phyloP scores from a whole-genome alignment of 2,797 vertebrate genomes.

The Limnodromus scolopaceus region DNA sequence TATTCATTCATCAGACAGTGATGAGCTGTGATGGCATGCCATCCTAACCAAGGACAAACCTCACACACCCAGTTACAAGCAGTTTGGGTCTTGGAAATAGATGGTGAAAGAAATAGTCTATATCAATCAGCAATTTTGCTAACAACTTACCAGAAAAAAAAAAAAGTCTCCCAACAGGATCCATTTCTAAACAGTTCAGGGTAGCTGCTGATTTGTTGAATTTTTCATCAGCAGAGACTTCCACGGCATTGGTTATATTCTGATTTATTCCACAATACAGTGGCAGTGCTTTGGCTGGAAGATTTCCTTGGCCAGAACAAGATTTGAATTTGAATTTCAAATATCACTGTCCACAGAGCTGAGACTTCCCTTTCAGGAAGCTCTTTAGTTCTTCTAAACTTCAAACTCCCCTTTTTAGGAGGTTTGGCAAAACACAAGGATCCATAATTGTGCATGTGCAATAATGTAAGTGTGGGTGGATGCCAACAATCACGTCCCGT shows the following conservation, averaged over 20 bases:
- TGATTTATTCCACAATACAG: rapidly evolving
- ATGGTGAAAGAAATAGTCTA: background rate
- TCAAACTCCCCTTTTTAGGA: background rate
- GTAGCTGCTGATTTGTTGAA: background rate
- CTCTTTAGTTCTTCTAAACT: background rate
- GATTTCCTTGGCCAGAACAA: background rate
- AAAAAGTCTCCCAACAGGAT: background rate
- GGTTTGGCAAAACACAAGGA: background rate
- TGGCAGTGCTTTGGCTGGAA: background rate
- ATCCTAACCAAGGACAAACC: background rate
- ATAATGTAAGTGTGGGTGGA: background rate
- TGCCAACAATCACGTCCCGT: background rate
- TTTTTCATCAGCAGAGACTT: background rate
- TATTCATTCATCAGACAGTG: background rate
- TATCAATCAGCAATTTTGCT: background rate
- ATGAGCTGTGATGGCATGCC: background rate
- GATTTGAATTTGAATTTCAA: slow-evolving; percentile 12
- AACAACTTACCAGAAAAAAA: background rate
- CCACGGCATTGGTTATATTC: background rate
- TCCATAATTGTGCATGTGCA: background rate
- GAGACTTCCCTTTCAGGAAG: slow-evolving; percentile 9
- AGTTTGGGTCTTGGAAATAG: background rate
- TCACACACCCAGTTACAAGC: background rate
- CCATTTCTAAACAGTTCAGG: background rate
- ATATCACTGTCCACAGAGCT: background rate